phyloP scores from a whole-genome alignment of 92 coral and sea anemone genomes.

The Blastomussa wellsi region DNA sequence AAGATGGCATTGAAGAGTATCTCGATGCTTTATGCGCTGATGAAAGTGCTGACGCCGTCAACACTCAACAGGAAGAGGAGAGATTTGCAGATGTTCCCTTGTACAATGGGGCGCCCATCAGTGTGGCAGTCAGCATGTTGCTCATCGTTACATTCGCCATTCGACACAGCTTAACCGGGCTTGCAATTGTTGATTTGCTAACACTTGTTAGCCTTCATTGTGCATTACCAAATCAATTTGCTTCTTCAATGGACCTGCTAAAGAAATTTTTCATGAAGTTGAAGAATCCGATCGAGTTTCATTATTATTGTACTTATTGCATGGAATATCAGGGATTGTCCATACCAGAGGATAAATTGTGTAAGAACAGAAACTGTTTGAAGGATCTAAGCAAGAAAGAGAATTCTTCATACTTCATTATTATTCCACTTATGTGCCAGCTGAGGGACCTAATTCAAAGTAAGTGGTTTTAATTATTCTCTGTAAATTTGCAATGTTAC shows the following conservation, averaged over 20 bases:
- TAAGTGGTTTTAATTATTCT: too few relatives aligned
- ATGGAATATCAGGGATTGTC: conserved; percentile 59
- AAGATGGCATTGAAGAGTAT: conserved; percentile 18
- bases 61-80: conserved; percentile 21
- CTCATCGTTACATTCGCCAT: conserved; percentile 69
- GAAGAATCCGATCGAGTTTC: conserved; percentile 60
- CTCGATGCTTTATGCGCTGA: conserved; percentile 24
- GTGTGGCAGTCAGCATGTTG: conserved; percentile 75
- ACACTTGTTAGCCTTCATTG: conserved; percentile 60
- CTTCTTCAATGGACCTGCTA: too few relatives aligned
- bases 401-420: conserved; percentile 55
- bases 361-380: conserved; percentile 55
- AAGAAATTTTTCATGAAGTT: too few relatives aligned
- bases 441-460: conserved; percentile 43
- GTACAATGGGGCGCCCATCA: conserved; percentile 65
- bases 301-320: conserved; percentile 68
- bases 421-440: conserved; percentile 53
- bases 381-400: conserved; percentile 46
- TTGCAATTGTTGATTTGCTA: conserved; percentile 48
- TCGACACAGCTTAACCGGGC: conserved; percentile 71
- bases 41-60: conserved; percentile 18
- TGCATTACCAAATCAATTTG: conserved; percentile 62
- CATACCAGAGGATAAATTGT: conserved; percentile 40
- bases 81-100: conserved; percentile 50
- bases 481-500: too few relatives aligned